Evolutionary conservation across 2,888 invertebrate genomes (phyloP).

Genomic region (Cancer borealis): DNA sequence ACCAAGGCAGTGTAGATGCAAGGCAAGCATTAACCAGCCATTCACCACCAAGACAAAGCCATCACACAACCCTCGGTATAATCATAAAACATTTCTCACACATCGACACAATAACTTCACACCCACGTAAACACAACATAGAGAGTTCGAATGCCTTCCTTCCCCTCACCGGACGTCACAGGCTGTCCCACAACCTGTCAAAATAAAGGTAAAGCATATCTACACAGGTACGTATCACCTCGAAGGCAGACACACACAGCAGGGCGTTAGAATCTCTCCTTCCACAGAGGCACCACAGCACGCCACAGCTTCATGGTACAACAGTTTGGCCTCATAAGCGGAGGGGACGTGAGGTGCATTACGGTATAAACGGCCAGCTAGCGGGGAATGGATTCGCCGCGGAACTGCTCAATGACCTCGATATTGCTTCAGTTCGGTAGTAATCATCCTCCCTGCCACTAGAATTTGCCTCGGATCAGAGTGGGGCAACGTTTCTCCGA

Average conservation of each 20-base stretch:
- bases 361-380: constrained; percentile 6
- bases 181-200: neutral
- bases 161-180: neutral
- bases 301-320: constrained; percentile 1
- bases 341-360: constrained; percentile 41
- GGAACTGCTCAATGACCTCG: constrained; percentile 33
- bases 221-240: neutral
- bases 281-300: neutral
- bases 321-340: constrained; percentile 39
- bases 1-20: neutral
- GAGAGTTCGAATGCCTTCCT: neutral
- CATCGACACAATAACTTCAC: neutral
- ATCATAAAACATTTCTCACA: neutral
- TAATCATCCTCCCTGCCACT: constrained; percentile 37
- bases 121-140: neutral
- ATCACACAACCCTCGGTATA: neutral
- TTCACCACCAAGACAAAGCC: neutral
- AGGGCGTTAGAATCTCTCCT: neutral
- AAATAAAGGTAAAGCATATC: neutral
- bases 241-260: neutral
- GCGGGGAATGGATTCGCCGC: constrained; percentile 28
- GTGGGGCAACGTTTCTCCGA: neutral
- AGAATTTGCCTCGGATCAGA: constrained; percentile 44
- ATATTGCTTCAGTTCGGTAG: constrained; percentile 38
- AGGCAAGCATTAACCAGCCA: neutral